phyloP scores from a whole-genome alignment of 2,888 invertebrate species.

The Cephus spinipes region DNA sequence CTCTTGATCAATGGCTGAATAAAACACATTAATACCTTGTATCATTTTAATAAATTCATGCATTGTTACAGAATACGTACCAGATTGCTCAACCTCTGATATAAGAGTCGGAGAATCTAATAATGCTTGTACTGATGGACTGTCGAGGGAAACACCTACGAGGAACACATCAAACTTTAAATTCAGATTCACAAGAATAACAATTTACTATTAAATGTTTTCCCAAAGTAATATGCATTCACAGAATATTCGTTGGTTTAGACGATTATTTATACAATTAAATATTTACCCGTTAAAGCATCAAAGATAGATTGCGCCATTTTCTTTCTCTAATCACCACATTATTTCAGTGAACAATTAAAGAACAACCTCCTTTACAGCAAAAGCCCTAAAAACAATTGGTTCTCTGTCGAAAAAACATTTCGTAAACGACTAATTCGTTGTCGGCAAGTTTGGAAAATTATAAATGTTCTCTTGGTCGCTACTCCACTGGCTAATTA shows the following conservation, averaged over 20 bases:
- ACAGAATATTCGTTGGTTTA: too few species aligned
- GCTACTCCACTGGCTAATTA: too few species aligned
- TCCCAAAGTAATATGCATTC: too few species aligned
- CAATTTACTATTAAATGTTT: too few species aligned
- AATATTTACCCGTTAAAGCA: constrained; percentile 57
- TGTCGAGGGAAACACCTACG: constrained; percentile 58
- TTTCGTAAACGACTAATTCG: neutral
- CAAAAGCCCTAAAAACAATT: too few species aligned
- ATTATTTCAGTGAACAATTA: neutral
- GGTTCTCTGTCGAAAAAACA: neutral
- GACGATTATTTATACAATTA: neutral
- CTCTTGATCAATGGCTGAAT: constrained; percentile 64
- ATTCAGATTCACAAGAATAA: too few species aligned
- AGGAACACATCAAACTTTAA: neutral
- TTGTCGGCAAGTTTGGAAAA: neutral
- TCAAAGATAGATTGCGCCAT: constrained; percentile 64
- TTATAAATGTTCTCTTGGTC: too few species aligned
- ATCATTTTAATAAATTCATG: neutral
- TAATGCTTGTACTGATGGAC: constrained; percentile 59
- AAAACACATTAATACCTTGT: neutral
- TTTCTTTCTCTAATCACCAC: constrained; percentile 7
- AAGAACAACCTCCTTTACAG: neutral
- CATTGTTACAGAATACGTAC: constrained; percentile 33
- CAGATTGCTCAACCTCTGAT: constrained; percentile 60
- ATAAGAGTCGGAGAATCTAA: constrained; percentile 59